Conservation (phyloP, 2,113 vertebrate genomes). For the Cebidichthys violaceus region DNA sequence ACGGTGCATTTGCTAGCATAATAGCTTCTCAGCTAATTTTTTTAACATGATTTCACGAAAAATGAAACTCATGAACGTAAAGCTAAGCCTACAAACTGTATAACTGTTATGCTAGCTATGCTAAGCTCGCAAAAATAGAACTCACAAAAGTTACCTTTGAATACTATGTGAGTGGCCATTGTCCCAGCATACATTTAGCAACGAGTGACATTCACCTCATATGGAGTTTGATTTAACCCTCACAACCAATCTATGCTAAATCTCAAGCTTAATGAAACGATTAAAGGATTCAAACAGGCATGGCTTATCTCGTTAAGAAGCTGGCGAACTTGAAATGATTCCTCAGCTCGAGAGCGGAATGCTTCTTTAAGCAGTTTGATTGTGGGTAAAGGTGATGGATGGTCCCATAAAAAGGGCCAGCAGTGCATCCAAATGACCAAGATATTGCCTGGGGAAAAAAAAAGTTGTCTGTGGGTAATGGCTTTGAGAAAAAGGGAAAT, state of each 20-base stretch:
- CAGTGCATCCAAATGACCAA: constrained; percentile 42
- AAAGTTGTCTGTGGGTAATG: constrained; percentile 24
- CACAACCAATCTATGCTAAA: background rate
- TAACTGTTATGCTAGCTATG: no score
- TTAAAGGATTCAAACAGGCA: background rate
- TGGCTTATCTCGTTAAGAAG: constrained; percentile 16
- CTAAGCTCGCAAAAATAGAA: background rate
- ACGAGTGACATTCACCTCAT: background rate
- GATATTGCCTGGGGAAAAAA: constrained; percentile 38
- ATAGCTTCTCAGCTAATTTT: background rate
- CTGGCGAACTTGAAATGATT: constrained; percentile 16
- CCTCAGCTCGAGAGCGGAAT: background rate
- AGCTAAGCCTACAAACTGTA: no score
- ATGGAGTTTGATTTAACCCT: background rate
- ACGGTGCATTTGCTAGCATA: background rate
- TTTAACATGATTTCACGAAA: no score
- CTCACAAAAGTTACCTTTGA: background rate
- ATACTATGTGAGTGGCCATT: no score
- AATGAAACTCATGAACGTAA: no score
- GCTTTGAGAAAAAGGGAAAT: constrained; percentile 21
- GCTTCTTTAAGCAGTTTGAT: constrained; percentile 35
- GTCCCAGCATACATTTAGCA: background rate
- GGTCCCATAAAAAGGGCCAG: constrained; percentile 31
- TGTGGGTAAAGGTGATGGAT: constrained; percentile 50
- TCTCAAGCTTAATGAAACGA: background rate